Evolutionary conservation across 2,797 vertebrate species (phyloP).

Genomic region (Pipistrellus kuhlii): DNA sequence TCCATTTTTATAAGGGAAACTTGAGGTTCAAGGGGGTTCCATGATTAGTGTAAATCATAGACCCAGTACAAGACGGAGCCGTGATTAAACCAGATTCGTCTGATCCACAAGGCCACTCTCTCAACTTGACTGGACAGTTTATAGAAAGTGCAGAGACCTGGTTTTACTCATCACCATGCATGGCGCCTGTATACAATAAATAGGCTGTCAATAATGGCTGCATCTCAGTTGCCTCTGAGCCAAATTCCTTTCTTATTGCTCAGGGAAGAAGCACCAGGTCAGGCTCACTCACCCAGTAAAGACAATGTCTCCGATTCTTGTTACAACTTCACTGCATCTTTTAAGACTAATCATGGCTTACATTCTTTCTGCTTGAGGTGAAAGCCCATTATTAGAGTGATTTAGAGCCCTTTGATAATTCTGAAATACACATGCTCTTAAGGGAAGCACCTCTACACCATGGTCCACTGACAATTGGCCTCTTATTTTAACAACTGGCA

Average conservation of each 20-base stretch:
- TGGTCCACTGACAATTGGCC: not conserved
- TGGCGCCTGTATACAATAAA: not conserved
- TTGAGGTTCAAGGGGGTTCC: not conserved
- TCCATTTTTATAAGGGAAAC: not conserved
- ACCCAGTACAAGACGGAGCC: not conserved
- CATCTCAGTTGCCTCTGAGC: not conserved
- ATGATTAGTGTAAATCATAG: not conserved
- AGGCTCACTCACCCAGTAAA: not conserved
- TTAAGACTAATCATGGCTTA: not conserved
- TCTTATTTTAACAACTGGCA: slow-evolving; percentile 61
- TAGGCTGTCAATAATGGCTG: not conserved
- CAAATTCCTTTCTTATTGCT: not conserved
- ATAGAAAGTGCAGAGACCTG: not conserved
- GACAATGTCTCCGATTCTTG: not conserved
- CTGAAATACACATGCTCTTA: not conserved
- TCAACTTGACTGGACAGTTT: not conserved
- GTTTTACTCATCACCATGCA: not conserved
- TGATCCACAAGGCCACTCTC: not conserved
- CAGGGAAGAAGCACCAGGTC: not conserved
- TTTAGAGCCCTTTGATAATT: slow-evolving; percentile 3
- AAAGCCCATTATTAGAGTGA: slow-evolving; percentile 25
- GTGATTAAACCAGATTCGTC: not conserved
- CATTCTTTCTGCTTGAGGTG: not conserved
- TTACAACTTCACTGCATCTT: not conserved
- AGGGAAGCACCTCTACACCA: not conserved